These are phyloP conservation scores for Sapajus apella DNA, from an alignment of 2,113 vertebrate genomes.

Conservation along the genomic window DNA sequence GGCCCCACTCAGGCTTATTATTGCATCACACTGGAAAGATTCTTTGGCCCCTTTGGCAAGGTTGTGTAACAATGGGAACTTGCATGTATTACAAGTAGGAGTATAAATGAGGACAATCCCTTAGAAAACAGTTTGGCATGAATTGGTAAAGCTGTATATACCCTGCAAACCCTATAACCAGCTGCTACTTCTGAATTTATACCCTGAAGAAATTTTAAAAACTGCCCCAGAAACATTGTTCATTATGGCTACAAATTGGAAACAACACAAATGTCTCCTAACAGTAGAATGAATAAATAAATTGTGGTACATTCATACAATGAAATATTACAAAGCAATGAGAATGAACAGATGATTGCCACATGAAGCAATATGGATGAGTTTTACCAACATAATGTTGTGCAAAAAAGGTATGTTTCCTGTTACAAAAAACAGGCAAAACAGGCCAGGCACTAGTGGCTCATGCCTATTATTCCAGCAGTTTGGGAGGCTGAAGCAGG, in stretches of 20 bases:
- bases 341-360: conserved; percentile 3
- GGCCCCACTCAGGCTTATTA: background rate
- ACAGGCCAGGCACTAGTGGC: background rate
- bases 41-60: conserved; percentile 15
- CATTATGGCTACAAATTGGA: background rate
- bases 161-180: background rate
- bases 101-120: background rate
- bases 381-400: conserved; percentile 6
- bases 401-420: background rate
- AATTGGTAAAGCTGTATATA: conserved; percentile 37
- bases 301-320: background rate
- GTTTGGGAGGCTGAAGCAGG: background rate
- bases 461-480: background rate
- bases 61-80: background rate
- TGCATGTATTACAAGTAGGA: background rate
- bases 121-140: conserved; percentile 29
- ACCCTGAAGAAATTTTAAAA: conserved; percentile 17
- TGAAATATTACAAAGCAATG: conserved; percentile 16
- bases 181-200: background rate
- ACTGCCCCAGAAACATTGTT: background rate
- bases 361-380: background rate
- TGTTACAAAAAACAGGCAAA: conserved; percentile 45
- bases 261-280: background rate
- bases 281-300: background rate
- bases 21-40: background rate